Evolutionary conservation across 2,888 invertebrate species (phyloP).

Genomic region (Cantharis rufa): DNA sequence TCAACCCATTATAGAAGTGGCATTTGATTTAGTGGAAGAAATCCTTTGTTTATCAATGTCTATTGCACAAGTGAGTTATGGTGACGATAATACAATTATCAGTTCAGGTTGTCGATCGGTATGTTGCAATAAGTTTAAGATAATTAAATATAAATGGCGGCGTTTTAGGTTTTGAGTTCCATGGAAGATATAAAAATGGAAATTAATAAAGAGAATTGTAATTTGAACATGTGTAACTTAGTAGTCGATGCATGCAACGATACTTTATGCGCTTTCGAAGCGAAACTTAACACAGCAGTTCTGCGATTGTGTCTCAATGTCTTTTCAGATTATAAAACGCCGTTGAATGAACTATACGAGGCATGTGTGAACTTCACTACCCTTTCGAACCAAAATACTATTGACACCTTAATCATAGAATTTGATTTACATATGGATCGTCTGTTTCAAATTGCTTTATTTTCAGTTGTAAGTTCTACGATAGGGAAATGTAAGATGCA

Average conservation of each 20-base stretch:
- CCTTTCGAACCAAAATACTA: conserved; percentile 47
- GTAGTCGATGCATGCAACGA: conserved; percentile 65
- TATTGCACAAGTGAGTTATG: conserved; percentile 49
- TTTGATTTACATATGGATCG: conserved; percentile 72
- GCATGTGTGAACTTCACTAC: conserved; percentile 39
- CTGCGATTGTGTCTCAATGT: conserved; percentile 62
- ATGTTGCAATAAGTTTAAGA: conserved; percentile 20
- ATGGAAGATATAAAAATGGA: conserved; percentile 58
- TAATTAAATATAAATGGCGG: not conserved
- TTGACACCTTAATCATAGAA: conserved; percentile 61
- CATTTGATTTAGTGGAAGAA: conserved; percentile 45
- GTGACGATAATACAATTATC: conserved; percentile 52
- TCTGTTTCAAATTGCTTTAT: conserved; percentile 69
- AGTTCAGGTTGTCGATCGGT: conserved; percentile 63
- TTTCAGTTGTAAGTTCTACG: conserved; percentile 67
- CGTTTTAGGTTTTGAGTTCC: conserved; percentile 60
- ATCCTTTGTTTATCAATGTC: conserved; percentile 53
- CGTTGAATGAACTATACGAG: conserved; percentile 43
- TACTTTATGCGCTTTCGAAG: conserved; percentile 66
- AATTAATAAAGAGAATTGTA: conserved; percentile 54
- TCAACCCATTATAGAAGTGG: conserved; percentile 31
- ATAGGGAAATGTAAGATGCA: conserved; percentile 51
- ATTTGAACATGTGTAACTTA: conserved; percentile 61
- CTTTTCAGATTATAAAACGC: conserved; percentile 45
- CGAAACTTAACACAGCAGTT: conserved; percentile 68